Percentiles rank a stretch among this genome's conserved stretches.
These are phyloP conservation scores for Clivina fossor DNA, from an alignment of 2,888 invertebrate genomes.

Conservation along the genomic window DNA sequence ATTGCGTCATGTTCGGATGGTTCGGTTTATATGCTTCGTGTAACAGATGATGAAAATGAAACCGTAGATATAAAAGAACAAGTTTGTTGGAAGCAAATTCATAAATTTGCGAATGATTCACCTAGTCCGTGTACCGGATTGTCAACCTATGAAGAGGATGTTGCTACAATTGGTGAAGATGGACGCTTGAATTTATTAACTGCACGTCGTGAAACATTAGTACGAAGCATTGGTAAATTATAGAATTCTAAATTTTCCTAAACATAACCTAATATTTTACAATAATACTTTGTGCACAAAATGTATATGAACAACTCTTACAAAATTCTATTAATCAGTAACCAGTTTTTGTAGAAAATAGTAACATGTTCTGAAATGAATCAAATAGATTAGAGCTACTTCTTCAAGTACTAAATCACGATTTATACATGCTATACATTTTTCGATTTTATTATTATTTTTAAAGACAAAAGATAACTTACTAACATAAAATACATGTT, in stretches of 20 bases:
- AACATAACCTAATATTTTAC: constrained; percentile 21
- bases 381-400: no score
- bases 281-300: no score
- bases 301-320: no score
- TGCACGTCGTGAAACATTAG: constrained; percentile 54
- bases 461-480: no score
- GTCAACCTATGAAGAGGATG: constrained; percentile 73
- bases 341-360: no score
- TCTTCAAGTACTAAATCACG: no score
- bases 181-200: constrained; percentile 66
- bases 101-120: constrained; percentile 60
- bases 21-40: constrained; percentile 65
- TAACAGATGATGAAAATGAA: constrained; percentile 61
- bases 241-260: constrained; percentile 60
- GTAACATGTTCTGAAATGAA: no score
- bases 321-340: no score
- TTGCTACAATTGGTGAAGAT: constrained; percentile 84
- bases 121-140: constrained; percentile 75
- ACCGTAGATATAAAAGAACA: constrained; percentile 60
- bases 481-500: no score
- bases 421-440: no score
- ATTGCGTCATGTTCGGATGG: constrained; percentile 70
- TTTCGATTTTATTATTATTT: no score
- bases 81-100: constrained; percentile 67
- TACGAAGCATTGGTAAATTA: constrained; percentile 58